These are phyloP conservation scores for Emydoidea blandingii DNA, from an alignment of 2,797 vertebrate species.

Conservation along the genomic window DNA sequence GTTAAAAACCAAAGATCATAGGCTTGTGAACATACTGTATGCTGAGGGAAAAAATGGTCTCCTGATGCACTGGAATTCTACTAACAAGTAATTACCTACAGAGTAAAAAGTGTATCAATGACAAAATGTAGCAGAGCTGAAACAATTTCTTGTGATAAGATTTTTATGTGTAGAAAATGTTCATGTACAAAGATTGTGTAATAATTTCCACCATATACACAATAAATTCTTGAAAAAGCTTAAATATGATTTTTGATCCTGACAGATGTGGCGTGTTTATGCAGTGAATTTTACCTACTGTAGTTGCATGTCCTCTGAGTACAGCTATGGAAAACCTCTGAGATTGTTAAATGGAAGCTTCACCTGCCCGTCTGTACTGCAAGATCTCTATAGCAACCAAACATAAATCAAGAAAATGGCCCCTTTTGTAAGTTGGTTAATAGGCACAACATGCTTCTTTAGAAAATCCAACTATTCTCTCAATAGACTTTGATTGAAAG, in stretches of 20 bases:
- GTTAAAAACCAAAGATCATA: not conserved
- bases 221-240: constrained; percentile 67
- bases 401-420: constrained; percentile 94
- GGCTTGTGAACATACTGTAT: not conserved
- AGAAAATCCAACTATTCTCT: constrained; percentile 93
- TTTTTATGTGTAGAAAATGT: constrained; percentile 50
- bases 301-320: constrained; percentile 66
- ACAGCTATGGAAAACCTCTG: constrained; percentile 79
- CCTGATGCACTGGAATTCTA: not conserved
- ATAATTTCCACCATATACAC: not conserved
- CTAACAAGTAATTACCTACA: constrained; percentile 37
- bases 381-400: constrained; percentile 88
- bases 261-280: constrained; percentile 61
- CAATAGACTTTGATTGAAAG: constrained; percentile 96
- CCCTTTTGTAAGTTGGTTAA: constrained; percentile 96
- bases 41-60: not conserved
- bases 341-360: constrained; percentile 83
- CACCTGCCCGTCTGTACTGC: constrained; percentile 87
- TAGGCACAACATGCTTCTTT: constrained; percentile 95
- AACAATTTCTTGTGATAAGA: not conserved
- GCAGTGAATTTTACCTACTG: constrained; percentile 62
- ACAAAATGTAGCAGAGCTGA: constrained; percentile 24
- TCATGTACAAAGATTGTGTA: constrained; percentile 11
- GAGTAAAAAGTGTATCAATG: constrained; percentile 26
- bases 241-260: constrained; percentile 61